Evolutionary conservation across 2,797 vertebrate species (phyloP).

Genomic region (Amblyraja radiata): DNA sequence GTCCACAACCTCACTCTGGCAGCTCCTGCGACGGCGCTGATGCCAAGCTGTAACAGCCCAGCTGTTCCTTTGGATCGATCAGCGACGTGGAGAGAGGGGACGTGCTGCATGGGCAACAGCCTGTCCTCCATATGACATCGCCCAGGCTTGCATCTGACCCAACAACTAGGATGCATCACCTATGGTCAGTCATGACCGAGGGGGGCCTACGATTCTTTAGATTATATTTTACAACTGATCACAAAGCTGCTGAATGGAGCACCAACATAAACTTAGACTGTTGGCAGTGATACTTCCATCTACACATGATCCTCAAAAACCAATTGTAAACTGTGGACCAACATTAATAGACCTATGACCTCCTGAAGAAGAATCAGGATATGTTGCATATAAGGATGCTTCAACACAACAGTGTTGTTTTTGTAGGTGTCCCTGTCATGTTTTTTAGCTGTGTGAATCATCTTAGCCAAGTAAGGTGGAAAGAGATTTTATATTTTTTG

Average conservation of each 20-base stretch:
- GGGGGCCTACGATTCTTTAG: not conserved
- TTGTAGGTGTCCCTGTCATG: not conserved
- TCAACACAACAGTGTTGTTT: not conserved
- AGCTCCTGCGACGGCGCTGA: too few species aligned
- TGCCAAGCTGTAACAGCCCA: too few species aligned
- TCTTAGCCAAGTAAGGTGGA: not conserved
- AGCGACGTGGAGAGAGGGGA: too few species aligned
- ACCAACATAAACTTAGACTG: not conserved
- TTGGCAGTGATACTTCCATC: not conserved
- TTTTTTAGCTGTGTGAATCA: not conserved
- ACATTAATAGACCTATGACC: not conserved
- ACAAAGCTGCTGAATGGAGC: not conserved
- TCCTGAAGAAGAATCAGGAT: not conserved
- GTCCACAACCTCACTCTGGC: too few species aligned
- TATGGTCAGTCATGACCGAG: too few species aligned
- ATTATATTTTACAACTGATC: not conserved
- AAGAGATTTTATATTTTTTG: not conserved
- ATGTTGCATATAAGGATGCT: not conserved
- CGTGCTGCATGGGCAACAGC: too few species aligned
- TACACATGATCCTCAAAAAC: not conserved
- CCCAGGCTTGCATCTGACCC: too few species aligned
- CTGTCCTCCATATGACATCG: too few species aligned
- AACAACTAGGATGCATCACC: too few species aligned
- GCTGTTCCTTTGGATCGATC: too few species aligned
- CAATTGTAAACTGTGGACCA: not conserved